These are phyloP conservation scores for Magallana ariakensis DNA, from an alignment of 1,140 invertebrate genomes.

Conservation along the genomic window DNA sequence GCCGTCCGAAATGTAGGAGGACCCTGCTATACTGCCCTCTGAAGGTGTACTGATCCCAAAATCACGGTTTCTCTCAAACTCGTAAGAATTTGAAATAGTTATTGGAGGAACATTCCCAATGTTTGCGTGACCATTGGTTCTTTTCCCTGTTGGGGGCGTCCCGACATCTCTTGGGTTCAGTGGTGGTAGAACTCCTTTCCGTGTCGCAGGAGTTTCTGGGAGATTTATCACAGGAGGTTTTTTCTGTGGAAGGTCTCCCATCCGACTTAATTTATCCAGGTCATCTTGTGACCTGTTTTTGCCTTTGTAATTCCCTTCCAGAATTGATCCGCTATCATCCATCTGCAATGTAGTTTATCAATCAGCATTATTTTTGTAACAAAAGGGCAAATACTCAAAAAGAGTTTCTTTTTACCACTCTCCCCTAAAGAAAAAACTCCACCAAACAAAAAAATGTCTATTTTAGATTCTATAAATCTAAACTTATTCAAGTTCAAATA, in stretches of 20 bases:
- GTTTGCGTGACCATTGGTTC: not conserved
- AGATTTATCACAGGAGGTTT: conserved; percentile 46
- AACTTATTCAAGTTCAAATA: too few relatives aligned
- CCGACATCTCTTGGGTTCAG: not conserved
- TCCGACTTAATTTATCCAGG: conserved; percentile 24
- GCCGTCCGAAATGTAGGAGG: conserved; percentile 68
- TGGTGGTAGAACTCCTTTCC: conserved; percentile 45
- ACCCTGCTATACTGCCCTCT: conserved; percentile 67
- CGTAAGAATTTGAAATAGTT: conserved; percentile 25
- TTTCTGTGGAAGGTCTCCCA: not conserved
- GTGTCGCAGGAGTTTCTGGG: conserved; percentile 45
- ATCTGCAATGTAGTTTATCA: conserved; percentile 60
- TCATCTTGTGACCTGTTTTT: conserved; percentile 35
- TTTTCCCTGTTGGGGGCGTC: conserved; percentile 35
- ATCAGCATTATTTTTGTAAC: not conserved
- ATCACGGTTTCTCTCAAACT: conserved; percentile 39
- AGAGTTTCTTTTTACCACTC: too few relatives aligned
- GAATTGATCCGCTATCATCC: conserved; percentile 70
- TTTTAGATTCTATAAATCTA: too few relatives aligned
- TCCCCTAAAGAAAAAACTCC: too few relatives aligned
- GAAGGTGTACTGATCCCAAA: conserved; percentile 46
- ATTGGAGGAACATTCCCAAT: conserved; percentile 43
- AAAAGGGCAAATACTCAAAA: not conserved
- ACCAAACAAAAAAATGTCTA: too few relatives aligned
- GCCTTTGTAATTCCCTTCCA: not conserved